Conservation (phyloP, 2,888 invertebrate species). For the Megamerina dolium region DNA sequence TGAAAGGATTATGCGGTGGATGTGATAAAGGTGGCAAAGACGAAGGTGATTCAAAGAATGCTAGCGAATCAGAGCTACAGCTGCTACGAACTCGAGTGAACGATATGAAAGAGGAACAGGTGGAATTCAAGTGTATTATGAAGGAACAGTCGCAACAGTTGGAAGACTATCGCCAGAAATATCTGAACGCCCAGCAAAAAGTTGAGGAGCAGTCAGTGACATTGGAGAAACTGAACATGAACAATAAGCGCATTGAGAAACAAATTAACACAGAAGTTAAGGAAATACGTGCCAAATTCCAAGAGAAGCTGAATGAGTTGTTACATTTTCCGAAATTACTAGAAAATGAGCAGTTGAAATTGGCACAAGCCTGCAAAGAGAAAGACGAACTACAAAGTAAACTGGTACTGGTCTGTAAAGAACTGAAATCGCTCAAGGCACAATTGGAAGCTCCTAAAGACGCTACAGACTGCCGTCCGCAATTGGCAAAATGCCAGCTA, state of each 20-base stretch:
- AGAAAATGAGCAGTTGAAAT: slow-evolving; percentile 44
- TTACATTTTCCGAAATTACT: slow-evolving; percentile 44
- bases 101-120: slow-evolving; percentile 43
- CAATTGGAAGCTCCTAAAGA: slow-evolving; percentile 23
- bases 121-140: slow-evolving; percentile 45
- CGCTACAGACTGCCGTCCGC: slow-evolving; percentile 31
- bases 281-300: slow-evolving; percentile 45
- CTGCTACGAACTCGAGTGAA: slow-evolving; percentile 37
- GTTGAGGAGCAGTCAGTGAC: slow-evolving; percentile 44
- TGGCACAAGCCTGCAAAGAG: slow-evolving; percentile 38
- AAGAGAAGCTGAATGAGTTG: slow-evolving; percentile 44
- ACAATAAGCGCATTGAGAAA: slow-evolving; percentile 45
- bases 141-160: slow-evolving; percentile 45
- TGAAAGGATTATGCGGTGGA: slow-evolving; percentile 31
- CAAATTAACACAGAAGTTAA: slow-evolving; percentile 46
- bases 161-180: slow-evolving; percentile 47
- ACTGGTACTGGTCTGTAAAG: slow-evolving; percentile 42
- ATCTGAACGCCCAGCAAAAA: slow-evolving; percentile 44
- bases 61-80: slow-evolving; percentile 31
- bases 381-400: slow-evolving; percentile 42
- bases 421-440: slow-evolving; percentile 34
- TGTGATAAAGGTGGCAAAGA: slow-evolving; percentile 20
- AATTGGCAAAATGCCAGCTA: slow-evolving; percentile 34
- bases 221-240: slow-evolving; percentile 42
- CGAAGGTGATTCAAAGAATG: slow-evolving; percentile 16